Evolutionary conservation across 1,140 invertebrate species (phyloP).

Genomic region (Drosophila rhopaloa): DNA sequence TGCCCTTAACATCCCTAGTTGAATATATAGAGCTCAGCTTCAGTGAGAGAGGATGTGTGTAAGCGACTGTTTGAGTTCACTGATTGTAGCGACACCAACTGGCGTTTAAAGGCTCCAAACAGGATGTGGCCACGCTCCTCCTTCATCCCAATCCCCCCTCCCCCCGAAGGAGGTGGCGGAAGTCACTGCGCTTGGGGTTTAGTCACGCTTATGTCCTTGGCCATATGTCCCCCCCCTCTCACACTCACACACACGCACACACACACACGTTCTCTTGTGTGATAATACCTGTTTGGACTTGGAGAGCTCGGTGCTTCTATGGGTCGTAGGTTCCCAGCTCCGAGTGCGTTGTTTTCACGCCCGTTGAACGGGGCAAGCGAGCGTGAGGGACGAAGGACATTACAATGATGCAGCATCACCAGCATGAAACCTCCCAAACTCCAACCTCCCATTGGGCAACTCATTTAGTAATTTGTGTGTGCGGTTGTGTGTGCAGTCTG

Average conservation of each 20-base stretch:
- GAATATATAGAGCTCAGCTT: background rate
- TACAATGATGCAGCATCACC: conserved; percentile 27
- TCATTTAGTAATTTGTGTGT: conserved; percentile 51
- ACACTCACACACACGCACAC: background rate
- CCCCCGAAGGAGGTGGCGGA: conserved; percentile 30
- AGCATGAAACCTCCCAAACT: background rate
- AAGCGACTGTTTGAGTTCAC: conserved; percentile 18
- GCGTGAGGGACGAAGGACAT: conserved; percentile 46
- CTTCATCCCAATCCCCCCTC: background rate
- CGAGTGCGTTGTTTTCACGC: conserved; percentile 54
- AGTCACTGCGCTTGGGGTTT: conserved; percentile 63
- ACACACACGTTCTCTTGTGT: conserved; percentile 18
- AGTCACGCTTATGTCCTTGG: conserved; percentile 66
- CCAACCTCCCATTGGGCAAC: conserved; percentile 2
- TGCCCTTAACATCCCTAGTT: background rate
- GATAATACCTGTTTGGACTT: conserved; percentile 53
- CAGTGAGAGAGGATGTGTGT: background rate
- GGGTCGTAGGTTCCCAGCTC: conserved; percentile 21
- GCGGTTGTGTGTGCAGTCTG: background rate
- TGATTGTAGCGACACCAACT: conserved; percentile 69
- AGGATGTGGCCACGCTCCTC: conserved; percentile 40
- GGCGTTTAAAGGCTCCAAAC: conserved; percentile 62
- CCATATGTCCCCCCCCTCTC: background rate
- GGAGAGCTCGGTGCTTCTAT: conserved; percentile 12
- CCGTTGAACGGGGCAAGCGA: conserved; percentile 47